A percentile compares a stretch with the other conserved stretches of the same genome.
phyloP scores from a whole-genome alignment of 2,113 vertebrate genomes.

The Okapia johnstoni region DNA sequence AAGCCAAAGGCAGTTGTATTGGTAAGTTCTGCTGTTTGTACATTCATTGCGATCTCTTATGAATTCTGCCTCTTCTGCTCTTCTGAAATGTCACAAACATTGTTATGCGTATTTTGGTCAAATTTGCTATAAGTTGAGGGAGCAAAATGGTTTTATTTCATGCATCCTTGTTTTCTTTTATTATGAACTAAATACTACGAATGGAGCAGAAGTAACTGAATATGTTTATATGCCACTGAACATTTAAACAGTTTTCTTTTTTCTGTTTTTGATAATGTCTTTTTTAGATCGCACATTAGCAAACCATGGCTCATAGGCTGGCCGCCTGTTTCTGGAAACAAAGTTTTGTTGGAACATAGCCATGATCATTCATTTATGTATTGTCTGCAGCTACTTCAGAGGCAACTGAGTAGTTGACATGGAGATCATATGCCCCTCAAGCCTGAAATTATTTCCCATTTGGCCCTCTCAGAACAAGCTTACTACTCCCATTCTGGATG shows the following conservation, averaged over 20 bases:
- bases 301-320: neutral
- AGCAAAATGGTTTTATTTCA: constrained; percentile 11
- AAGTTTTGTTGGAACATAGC: neutral
- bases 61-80: neutral
- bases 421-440: neutral
- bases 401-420: neutral
- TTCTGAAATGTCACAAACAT: neutral
- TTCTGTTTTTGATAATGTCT: constrained; percentile 19
- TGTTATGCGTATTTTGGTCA: neutral
- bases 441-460: neutral
- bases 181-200: neutral
- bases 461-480: neutral
- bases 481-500: neutral
- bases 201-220: neutral
- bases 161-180: constrained; percentile 8
- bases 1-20: constrained; percentile 83
- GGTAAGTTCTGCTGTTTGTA: constrained; percentile 79
- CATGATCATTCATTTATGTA: neutral
- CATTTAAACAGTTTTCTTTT: neutral
- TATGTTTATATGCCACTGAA: neutral
- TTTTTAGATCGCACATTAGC: neutral
- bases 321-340: neutral
- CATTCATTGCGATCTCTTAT: neutral
- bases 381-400: neutral
- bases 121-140: neutral